phyloP scores from a whole-genome alignment of 2,888 invertebrate genomes.

The Tiliacea citrago region DNA sequence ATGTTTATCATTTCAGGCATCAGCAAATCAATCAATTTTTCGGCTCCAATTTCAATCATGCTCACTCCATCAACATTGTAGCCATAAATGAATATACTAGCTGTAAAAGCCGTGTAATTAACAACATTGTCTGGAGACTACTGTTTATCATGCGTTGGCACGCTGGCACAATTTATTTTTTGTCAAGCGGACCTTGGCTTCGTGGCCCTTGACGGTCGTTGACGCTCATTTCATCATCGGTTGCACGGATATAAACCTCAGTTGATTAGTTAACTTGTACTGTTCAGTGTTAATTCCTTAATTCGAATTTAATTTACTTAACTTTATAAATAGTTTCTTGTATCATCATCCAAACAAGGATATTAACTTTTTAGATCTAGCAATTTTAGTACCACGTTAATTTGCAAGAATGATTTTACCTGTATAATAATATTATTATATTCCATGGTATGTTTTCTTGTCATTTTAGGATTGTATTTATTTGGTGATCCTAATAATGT shows the following conservation, averaged over 20 bases:
- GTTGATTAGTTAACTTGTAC: conserved; percentile 29
- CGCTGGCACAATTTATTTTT: conserved; percentile 61
- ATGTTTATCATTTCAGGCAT: not conserved
- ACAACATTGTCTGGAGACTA: conserved; percentile 30
- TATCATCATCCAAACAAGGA: not conserved
- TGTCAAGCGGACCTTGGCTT: conserved; percentile 61
- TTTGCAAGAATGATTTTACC: not conserved
- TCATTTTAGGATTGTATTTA: not conserved
- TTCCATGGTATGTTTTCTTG: not conserved
- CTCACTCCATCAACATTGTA: not conserved
- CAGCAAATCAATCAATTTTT: not conserved
- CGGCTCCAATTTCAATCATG: not conserved
- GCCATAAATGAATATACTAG: conserved; percentile 10
- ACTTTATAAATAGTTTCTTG: not conserved
- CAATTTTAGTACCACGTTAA: not conserved
- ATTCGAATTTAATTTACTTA: not conserved
- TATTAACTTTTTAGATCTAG: not conserved
- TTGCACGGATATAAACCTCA: conserved; percentile 43
- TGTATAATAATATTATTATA: not conserved
- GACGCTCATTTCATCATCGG: conserved; percentile 57
- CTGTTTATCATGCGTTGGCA: conserved; percentile 50
- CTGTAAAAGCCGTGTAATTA: conserved; percentile 21
- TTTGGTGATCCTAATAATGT: not conserved
- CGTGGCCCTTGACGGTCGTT: conserved; percentile 63
- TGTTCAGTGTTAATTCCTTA: conserved; percentile 13